Evolutionary conservation across 2,113 vertebrate species (phyloP).

Genomic region (Ictalurus punctatus): DNA sequence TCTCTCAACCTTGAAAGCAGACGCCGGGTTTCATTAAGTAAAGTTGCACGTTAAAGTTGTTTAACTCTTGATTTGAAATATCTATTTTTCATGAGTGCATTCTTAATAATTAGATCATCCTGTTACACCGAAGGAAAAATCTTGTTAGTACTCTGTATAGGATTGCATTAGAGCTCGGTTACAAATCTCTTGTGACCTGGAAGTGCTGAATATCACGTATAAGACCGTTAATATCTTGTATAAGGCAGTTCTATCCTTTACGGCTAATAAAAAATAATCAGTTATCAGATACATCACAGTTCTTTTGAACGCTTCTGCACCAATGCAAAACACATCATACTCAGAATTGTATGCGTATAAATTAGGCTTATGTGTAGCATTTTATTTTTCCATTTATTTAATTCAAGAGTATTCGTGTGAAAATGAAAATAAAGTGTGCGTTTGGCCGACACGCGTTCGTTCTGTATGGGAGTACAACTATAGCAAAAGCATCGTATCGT

Average conservation of each 20-base stretch:
- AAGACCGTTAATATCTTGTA: neutral
- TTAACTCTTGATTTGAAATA: slow-evolving; percentile 2
- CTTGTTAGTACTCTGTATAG: neutral
- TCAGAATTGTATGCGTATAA: neutral
- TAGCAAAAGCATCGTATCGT: neutral
- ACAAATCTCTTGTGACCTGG: neutral
- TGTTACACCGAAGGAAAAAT: neutral
- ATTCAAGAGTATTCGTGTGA: neutral
- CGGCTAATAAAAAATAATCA: neutral
- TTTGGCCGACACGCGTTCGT: neutral
- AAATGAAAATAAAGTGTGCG: neutral
- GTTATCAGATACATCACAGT: neutral
- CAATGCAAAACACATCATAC: neutral
- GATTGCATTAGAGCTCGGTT: neutral
- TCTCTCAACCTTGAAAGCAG: slow-evolving; percentile 21
- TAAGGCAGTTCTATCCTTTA: neutral
- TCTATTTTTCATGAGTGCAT: neutral
- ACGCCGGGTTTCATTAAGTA: slow-evolving; percentile 33
- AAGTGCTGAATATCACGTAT: neutral
- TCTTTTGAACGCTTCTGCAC: neutral
- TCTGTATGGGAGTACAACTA: no score
- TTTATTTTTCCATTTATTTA: neutral
- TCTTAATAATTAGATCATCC: neutral
- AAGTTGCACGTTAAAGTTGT: slow-evolving; percentile 27
- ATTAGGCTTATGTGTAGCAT: neutral